A percentile compares a stretch with the other conserved stretches of the same genome.
These are phyloP conservation scores for Paradoxurus hermaphroditus DNA, from an alignment of 2,113 vertebrate genomes.

Conservation along the genomic window DNA sequence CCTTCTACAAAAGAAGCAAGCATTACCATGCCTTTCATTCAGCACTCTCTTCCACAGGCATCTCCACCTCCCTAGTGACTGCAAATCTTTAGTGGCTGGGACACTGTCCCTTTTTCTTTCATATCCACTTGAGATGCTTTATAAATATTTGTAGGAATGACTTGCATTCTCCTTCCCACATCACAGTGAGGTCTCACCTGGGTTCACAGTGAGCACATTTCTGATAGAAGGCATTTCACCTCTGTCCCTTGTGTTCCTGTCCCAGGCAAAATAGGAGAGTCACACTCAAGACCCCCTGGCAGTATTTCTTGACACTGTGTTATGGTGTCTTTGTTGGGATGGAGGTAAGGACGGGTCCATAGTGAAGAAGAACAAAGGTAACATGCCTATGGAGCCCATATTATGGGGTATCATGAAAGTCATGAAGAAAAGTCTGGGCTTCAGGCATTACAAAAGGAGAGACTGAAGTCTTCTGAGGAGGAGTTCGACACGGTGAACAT, in stretches of 20 bases:
- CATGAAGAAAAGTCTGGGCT: background rate
- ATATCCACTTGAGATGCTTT: background rate
- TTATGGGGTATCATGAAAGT: background rate
- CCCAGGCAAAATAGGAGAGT: background rate
- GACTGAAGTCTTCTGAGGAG: background rate
- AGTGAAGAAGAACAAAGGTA: background rate
- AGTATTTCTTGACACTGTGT: background rate
- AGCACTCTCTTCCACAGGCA: background rate
- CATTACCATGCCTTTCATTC: background rate
- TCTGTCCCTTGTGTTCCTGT: background rate
- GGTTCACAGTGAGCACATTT: too few relatives aligned
- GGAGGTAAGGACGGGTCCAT: rapidly evolving
- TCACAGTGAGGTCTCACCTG: background rate
- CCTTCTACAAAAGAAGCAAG: background rate
- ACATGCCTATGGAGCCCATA: rapidly evolving
- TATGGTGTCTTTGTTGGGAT: background rate
- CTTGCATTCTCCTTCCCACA: background rate
- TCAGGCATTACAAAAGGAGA: background rate
- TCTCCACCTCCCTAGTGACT: background rate
- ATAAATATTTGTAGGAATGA: background rate
- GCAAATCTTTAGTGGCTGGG: background rate
- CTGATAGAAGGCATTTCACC: background rate
- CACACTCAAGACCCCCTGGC: background rate
- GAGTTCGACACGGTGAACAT: background rate
- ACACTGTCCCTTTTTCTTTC: background rate